Evolutionary conservation across 64 coral and sea anemone species (phyloP), one percentile per base, ranked within the genome.

Genomic region (Trachythela sp.): DNA sequence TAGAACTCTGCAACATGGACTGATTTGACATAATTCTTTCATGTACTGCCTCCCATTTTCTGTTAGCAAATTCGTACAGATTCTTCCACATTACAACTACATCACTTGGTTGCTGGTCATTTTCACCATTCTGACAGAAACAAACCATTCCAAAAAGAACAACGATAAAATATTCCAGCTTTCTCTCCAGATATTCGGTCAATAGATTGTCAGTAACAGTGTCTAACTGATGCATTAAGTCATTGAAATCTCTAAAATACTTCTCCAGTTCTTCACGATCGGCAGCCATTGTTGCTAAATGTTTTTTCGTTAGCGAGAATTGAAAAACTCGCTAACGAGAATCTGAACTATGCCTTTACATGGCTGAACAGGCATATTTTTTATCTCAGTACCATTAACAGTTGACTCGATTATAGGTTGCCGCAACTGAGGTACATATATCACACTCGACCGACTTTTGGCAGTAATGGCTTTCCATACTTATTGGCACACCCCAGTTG

Each of bases 151-250:
- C 86, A 58, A 59, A 52, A 0, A 88, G 39, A 24, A 88, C 30
- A 35, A 24, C 49, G 18, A 87, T 51, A 58, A 54, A 87, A 87
- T 87, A 87, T 33, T 87, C 45, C 86, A 88, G 39, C 34, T 88
- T 59, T 59, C 52, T 88, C 20, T 59, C 35, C 35, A 54, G 86
- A 40, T 88, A 88, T 70, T 70, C 86, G 7, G 39, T 64, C 22
- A 88, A 24, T 11, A 88, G 38, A 52, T 58, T 37, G 86, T 88
- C 86, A 67, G 51, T 20, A 7, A 18, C n/a, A 5, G 6, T 59
- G 20, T 88, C 86, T 51, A 88, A 59, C 39, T 88, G 86, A 8
- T 88, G 86, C 35, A 88, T 13, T 22, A 87, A 52, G 6, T 54
- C 11, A 58, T 87, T 29, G 17, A 87, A 52, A 54, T 54, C 85